phyloP scores from a whole-genome alignment of 2,888 invertebrate species.

The Ormyrus nitidulus region DNA sequence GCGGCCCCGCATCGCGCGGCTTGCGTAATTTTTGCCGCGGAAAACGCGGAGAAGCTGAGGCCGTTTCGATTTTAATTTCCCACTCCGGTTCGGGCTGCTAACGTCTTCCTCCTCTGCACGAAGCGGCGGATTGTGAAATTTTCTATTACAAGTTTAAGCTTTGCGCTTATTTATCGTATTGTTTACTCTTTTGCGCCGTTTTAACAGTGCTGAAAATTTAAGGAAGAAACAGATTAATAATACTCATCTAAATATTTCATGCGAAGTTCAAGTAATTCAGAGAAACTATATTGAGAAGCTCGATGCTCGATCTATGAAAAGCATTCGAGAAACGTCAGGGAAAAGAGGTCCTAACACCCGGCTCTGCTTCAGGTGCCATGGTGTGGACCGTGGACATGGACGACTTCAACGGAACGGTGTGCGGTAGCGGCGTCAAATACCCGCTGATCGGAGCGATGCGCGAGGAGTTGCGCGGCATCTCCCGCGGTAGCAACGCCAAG shows the following conservation, averaged over 20 bases:
- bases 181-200: too few species aligned
- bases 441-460: slow-evolving; percentile 94
- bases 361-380: slow-evolving; percentile 80
- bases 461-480: slow-evolving; percentile 90
- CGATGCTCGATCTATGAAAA: too few species aligned
- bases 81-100: neutral
- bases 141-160: neutral
- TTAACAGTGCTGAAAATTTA: too few species aligned
- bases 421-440: slow-evolving; percentile 90
- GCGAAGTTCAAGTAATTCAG: too few species aligned
- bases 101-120: neutral
- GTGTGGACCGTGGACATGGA: slow-evolving; percentile 98
- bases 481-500: slow-evolving; percentile 88
- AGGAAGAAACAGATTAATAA: too few species aligned
- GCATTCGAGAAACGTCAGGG: too few species aligned
- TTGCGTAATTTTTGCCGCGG: slow-evolving; percentile 19
- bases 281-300: too few species aligned
- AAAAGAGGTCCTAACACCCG: too few species aligned
- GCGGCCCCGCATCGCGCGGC: neutral
- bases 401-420: slow-evolving; percentile 90
- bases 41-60: neutral
- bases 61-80: slow-evolving; percentile 32
- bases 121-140: neutral
- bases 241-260: too few species aligned
- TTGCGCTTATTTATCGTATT: neutral